Evolutionary conservation across 2,888 invertebrate genomes (phyloP), one percentile per base, ranked within the genome.

Genomic region (Bellardia bayeri): DNA sequence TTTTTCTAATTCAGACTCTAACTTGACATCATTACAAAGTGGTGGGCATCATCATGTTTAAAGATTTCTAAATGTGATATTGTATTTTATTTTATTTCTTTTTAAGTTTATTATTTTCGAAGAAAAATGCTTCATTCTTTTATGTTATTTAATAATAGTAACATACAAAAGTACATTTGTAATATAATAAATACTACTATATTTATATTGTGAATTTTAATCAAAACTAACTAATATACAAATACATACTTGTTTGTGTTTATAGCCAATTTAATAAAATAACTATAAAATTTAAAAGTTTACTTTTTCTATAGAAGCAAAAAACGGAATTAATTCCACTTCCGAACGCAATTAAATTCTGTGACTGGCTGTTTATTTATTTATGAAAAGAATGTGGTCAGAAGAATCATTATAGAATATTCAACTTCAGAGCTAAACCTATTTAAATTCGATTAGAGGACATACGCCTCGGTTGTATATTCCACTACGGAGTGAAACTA

Each of bases 1-100:
- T 82, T 92, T 91, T 88, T 92, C 92, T 69, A 92, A 91, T 87
- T 92, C 92, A 54, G 92, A 92, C 83, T 92, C 92, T 49, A 91
- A 92, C 78, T 90, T 92, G 86, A 86, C 89, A 56, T 82, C 76
- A 5, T 89, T 88, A 74, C 88, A 83, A 72, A 87, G 71, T 85
- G 74, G 69, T 75, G 54, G 63, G 69, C 81, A 84, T 69, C 61
- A 81, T 76, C 86, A 83, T 87, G 51, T 79, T 79, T 85, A 75
- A 85, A 82, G n/a, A 78, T 79, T 58, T 79, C 58, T 75, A 79
- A 78, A 79, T 87, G 85, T 87, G 87, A 87, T 87, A 87, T 79
- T 86, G 51, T 82, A 68, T 78, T 54, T 75, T 75, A 54, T 61
- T 79, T 82, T 51, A 51, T 51, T 51, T 51, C 51, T 68, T 56